Evolutionary conservation across 2,888 invertebrate species (phyloP).

Genomic region (Clostera curtula): DNA sequence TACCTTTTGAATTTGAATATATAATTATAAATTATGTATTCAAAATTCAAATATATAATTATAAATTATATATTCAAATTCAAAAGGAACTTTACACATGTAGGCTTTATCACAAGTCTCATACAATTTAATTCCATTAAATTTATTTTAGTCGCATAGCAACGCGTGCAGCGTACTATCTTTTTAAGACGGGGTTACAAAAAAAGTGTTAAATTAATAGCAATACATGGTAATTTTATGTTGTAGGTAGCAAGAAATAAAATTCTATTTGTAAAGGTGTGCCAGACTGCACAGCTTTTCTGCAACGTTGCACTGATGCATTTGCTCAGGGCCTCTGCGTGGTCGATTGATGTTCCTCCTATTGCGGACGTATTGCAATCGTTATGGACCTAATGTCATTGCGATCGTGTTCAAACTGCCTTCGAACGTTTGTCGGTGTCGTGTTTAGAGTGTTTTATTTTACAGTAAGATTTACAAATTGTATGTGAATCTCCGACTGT

Average conservation of each 20-base stretch:
- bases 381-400: constrained; percentile 69
- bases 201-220: no score
- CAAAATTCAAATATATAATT: no score
- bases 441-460: constrained; percentile 50
- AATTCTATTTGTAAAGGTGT: constrained; percentile 5
- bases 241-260: neutral
- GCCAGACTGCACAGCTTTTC: constrained; percentile 12
- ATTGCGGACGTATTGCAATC: constrained; percentile 63
- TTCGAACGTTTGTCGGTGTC: constrained; percentile 51
- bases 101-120: no score
- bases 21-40: no score
- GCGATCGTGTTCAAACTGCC: constrained; percentile 48
- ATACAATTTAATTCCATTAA: no score
- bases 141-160: no score
- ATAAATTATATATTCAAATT: no score
- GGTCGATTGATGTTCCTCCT: constrained; percentile 58
- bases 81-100: no score
- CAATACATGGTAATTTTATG: no score
- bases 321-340: constrained; percentile 55
- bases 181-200: no score
- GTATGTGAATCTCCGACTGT: neutral
- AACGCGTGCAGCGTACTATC: no score
- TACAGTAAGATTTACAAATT: constrained; percentile 14
- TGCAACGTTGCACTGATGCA: constrained; percentile 52
- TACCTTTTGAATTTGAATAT: no score